These are phyloP conservation scores for Manis javanica DNA, from an alignment of 2,797 vertebrate genomes.

Conservation along the genomic window DNA sequence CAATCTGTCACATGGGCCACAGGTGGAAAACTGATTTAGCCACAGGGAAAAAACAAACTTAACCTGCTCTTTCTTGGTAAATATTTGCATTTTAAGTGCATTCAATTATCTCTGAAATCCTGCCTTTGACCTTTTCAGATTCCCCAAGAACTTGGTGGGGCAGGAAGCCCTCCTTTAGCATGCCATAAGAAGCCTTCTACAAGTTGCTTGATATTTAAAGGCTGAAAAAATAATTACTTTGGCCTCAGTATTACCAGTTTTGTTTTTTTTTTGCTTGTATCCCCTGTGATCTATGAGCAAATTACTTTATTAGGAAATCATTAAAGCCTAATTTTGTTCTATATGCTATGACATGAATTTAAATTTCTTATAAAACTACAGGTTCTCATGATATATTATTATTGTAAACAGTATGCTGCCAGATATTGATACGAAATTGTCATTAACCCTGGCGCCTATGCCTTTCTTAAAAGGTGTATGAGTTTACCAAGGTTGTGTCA, in stretches of 20 bases:
- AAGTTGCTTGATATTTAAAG: slow-evolving; percentile 86
- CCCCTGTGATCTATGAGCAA: slow-evolving; percentile 87
- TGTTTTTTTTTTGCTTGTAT: slow-evolving; percentile 72
- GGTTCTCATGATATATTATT: slow-evolving; percentile 79
- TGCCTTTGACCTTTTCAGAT: slow-evolving; percentile 77
- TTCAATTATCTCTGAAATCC: slow-evolving; percentile 80
- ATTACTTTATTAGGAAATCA: slow-evolving; percentile 90
- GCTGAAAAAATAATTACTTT: slow-evolving; percentile 87
- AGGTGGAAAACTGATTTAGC: background rate
- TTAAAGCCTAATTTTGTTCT: slow-evolving; percentile 87
- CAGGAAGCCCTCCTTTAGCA: slow-evolving; percentile 77
- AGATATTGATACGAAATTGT: slow-evolving; percentile 63
- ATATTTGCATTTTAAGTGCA: slow-evolving; percentile 81
- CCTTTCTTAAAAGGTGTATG: slow-evolving; percentile 1
- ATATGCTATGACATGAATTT: slow-evolving; percentile 85
- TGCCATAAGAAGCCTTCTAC: slow-evolving; percentile 70
- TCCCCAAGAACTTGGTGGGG: slow-evolving; percentile 76
- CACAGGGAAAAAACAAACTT: background rate
- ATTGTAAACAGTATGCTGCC: slow-evolving; percentile 69
- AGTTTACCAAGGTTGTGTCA: background rate
- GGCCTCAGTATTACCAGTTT: slow-evolving; percentile 82
- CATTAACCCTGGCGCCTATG: slow-evolving; percentile 64
- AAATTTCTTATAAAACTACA: slow-evolving; percentile 83
- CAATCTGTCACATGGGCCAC: background rate
- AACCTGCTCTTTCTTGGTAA: slow-evolving; percentile 60